Percentiles rank a stretch among this genome's conserved stretches.
Evolutionary conservation across 2,888 invertebrate genomes (phyloP).

Genomic region (Drosophila emarginata): DNA sequence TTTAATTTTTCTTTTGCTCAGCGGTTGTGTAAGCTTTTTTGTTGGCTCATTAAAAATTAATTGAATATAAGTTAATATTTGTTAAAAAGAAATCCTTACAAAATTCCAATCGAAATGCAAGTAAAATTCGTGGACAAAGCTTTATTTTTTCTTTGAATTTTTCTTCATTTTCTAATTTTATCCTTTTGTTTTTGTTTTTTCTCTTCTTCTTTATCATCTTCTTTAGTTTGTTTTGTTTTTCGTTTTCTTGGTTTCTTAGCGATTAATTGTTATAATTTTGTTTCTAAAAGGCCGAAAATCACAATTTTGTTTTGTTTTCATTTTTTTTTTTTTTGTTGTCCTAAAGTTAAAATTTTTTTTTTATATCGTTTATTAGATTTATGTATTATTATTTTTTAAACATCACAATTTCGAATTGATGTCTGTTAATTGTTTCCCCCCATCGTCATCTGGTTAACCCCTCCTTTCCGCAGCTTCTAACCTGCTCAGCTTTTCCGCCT

Average conservation of each 20-base stretch:
- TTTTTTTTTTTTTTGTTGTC: constrained; percentile 74
- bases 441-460: no score
- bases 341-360: constrained; percentile 77
- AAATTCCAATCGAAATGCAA: constrained; percentile 43
- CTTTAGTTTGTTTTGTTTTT: constrained; percentile 19
- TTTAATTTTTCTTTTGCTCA: constrained; percentile 15
- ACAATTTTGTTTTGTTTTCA: constrained; percentile 79
- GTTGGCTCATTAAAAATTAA: not conserved
- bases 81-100: not conserved
- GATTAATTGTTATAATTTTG: constrained; percentile 60
- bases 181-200: constrained; percentile 32
- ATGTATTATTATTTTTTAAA: constrained; percentile 43
- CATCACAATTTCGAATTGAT: constrained; percentile 79
- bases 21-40: constrained; percentile 9
- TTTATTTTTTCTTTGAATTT: constrained; percentile 17
- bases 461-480: not conserved
- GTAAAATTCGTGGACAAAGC: constrained; percentile 49
- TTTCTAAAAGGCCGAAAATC: constrained; percentile 81
- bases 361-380: constrained; percentile 44
- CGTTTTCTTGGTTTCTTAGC: constrained; percentile 18
- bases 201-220: not conserved
- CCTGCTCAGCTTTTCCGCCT: constrained; percentile 5
- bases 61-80: not conserved
- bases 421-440: constrained; percentile 45
- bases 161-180: constrained; percentile 21